phyloP scores from a whole-genome alignment of 2,888 invertebrate species.

The Pristionchus fissidentatus region DNA sequence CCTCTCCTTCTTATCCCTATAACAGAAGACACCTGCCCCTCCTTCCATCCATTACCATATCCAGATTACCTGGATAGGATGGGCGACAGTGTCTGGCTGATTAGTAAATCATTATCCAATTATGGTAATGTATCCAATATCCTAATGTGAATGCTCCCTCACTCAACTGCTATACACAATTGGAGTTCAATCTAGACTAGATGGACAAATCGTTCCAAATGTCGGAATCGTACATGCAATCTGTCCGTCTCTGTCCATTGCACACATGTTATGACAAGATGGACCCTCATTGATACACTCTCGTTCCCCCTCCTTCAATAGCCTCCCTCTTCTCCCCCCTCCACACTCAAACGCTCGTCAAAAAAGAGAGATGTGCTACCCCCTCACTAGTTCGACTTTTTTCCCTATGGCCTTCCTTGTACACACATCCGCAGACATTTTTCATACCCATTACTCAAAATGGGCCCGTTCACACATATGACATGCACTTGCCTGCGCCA shows the following conservation, averaged over 20 bases:
- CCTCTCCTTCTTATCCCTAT: background rate
- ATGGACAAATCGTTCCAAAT: background rate
- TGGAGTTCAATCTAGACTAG: background rate
- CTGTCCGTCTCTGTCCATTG: background rate
- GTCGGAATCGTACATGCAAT: constrained; percentile 26
- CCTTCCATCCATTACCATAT: background rate
- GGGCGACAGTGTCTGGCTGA: background rate
- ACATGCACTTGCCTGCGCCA: background rate
- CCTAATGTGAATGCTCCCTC: background rate
- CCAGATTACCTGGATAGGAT: constrained; percentile 29
- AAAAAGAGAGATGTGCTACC: background rate
- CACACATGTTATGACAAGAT: background rate
- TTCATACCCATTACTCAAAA: background rate
- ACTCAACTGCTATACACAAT: background rate
- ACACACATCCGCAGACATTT: background rate
- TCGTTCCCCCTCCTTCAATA: background rate
- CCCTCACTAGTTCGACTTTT: too few relatives aligned
- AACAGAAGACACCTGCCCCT: constrained; percentile 30
- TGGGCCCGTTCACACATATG: constrained; percentile 20
- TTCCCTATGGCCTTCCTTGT: background rate
- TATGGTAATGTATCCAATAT: background rate
- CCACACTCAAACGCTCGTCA: too few relatives aligned
- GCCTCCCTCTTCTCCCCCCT: background rate
- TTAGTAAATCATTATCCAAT: constrained; percentile 33
- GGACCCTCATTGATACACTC: background rate